Base-by-base conservation (phyloP, 1,140 invertebrate species). In the Reticulitermes speratus region DNA sequence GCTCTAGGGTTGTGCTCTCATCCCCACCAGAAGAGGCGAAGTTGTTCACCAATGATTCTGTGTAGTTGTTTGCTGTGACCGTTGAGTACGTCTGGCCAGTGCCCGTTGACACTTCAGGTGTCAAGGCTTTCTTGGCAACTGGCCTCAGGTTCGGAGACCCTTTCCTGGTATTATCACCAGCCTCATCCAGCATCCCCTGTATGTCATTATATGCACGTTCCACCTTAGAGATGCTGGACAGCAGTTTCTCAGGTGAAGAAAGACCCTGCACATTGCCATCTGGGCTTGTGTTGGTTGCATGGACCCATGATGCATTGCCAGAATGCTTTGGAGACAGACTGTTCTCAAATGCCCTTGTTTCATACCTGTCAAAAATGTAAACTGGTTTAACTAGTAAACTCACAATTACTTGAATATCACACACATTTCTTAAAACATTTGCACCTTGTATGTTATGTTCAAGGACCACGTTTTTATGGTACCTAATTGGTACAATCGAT, bases 231-330 rank as follows among this genome's bases (percentile, higher is more conserved):
- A 87, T 44, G 82, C 87, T 87, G 3, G 87, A 69, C 38, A 69
- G 75, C n/a, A 87, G 30, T 59, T 87, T 85, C 52, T 87, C 87
- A 21, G 87, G 87, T 30, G 87, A 85, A 12, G 84, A 86, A 0
- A 86, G 30, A 23, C 32, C 11, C 30, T 38, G 59, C 44, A 59
- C 86, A 44, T 48, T 48, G 32, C 75, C 75, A 38, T 45, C 12
- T 7, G 84, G 38, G 30, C 25, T 48, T 11, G 23, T 30, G 38
- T 85, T 69, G 21, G 44, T 25, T 8, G 85, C 21, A 7, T 44
- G 9, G 0, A 52, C 48, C 32, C 38, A 8, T 32, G 84, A 48
- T 84, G 86, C 12, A 19, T 38, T 84, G 12, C 16, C 30, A 38
- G 83, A 65, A 16, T 86, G 86, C 83, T 86, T 48, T n/a, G 82